Evolutionary conservation across 2,888 invertebrate genomes (phyloP), one percentile per base, ranked within the genome.

Genomic region (Hirtodrosophila histrioides): DNA sequence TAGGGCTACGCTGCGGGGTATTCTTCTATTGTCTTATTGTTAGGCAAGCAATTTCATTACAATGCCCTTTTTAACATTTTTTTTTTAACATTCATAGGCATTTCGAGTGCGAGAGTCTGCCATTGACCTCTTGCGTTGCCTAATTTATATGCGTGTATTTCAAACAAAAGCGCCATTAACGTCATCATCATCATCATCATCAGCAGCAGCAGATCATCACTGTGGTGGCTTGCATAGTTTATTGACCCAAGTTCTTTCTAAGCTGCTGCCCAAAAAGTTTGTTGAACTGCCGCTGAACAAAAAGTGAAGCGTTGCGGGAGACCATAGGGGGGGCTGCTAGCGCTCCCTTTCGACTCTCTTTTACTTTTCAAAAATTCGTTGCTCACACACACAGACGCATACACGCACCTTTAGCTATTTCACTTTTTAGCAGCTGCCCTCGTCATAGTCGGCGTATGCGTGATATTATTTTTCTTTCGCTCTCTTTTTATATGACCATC

Each of bases 191-290:
- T 57, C 60, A 68, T 45, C 57, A 72, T 56, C 44, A 63, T 64
- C 63, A 60, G 44, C 61, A 61, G 45, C 63, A 60, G 44, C 61
- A 61, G 45, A 74, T 78, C 76, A 65, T 49, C 64, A 57, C 44
- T 43, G 65, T 69, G 69, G 63, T 69, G 69, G 60, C 55, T 76
- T 61, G 63, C 69, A 62, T 67, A 82, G 86, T 86, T 86, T 82
- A 75, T 86, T 86, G 82, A 82, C 82, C 82, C 75, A 82, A 70
- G 70, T 76, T 69, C 62, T 77, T 65, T 69, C 69, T 72, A 77
- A 73, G 77, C 69, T 58, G 51, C 46, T 72, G 69, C 63, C 56
- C 56, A 68, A 71, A 75, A 78, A 85, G 84, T 84, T 83, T 75
- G 70, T 79, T 82, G 82, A 85, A 82, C 85, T 71, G 65, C 69